A percentile compares a stretch with the other conserved stretches of the same genome.
Evolutionary conservation across 2,888 invertebrate genomes (phyloP).

Genomic region (Ecliptopera silaceata): DNA sequence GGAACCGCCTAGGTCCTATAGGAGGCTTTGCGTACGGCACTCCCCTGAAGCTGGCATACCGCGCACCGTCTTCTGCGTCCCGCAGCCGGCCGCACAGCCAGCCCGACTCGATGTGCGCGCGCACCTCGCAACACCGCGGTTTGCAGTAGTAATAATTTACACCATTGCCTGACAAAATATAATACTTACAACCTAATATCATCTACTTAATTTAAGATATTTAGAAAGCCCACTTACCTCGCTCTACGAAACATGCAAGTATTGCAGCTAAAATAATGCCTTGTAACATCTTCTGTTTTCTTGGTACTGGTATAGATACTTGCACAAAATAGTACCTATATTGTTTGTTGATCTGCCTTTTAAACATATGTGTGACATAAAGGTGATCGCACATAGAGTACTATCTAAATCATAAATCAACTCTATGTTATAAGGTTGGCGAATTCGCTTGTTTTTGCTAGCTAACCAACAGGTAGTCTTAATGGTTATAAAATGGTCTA

Average conservation of each 20-base stretch:
- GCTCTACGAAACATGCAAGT: neutral
- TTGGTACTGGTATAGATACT: neutral
- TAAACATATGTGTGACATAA: neutral
- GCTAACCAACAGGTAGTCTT: too few species aligned
- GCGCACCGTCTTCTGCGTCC: slow-evolving; percentile 27
- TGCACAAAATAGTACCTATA: neutral
- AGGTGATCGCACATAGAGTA: neutral
- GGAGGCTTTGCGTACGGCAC: slow-evolving; percentile 43
- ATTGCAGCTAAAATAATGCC: neutral
- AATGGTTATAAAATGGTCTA: too few species aligned
- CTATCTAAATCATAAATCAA: too few species aligned
- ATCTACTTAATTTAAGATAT: too few species aligned
- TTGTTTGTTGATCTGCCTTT: neutral
- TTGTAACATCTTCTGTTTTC: slow-evolving; percentile 1
- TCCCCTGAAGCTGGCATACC: slow-evolving; percentile 41
- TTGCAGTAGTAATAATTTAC: slow-evolving; percentile 5
- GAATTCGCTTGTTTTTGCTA: neutral
- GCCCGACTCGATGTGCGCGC: slow-evolving; percentile 24
- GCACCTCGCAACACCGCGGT: slow-evolving; percentile 18
- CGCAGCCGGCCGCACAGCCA: slow-evolving; percentile 37
- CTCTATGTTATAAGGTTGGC: too few species aligned
- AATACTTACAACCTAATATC: too few species aligned
- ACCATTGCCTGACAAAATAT: neutral
- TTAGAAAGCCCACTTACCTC: neutral
- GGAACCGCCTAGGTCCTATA: slow-evolving; percentile 5